A percentile compares a stretch with the other conserved stretches of the same genome.
phyloP scores from a whole-genome alignment of 2,888 invertebrate species.

The Cephus runcator region DNA sequence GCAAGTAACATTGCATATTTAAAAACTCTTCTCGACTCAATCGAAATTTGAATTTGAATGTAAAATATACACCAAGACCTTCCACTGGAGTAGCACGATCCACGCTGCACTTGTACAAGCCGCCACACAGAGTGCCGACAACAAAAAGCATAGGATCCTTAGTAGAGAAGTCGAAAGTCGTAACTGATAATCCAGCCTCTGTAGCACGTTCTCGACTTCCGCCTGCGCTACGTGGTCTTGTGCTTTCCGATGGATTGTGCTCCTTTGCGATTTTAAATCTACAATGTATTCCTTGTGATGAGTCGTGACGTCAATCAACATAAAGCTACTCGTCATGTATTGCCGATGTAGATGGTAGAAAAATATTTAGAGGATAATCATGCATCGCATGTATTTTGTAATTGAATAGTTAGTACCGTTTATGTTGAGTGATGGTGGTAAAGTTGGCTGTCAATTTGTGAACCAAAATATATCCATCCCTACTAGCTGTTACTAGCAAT shows the following conservation, averaged over 20 bases:
- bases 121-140: conserved; percentile 60
- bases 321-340: background rate
- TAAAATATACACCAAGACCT: conserved; percentile 2
- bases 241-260: conserved; percentile 58
- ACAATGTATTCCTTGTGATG: background rate
- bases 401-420: conserved; percentile 36
- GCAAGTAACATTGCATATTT: conserved; percentile 8
- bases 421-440: conserved; percentile 42
- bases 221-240: conserved; percentile 56
- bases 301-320: background rate
- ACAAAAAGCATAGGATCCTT: conserved; percentile 49
- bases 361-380: background rate
- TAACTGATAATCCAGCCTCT: conserved; percentile 57
- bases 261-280: conserved; percentile 59
- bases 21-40: background rate
- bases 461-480: conserved; percentile 56
- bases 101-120: conserved; percentile 57
- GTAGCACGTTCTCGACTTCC: conserved; percentile 55
- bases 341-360: background rate
- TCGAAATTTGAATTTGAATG: background rate
- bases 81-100: conserved; percentile 44
- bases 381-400: background rate
- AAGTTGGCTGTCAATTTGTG: conserved; percentile 54
- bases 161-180: conserved; percentile 56
- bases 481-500: conserved; percentile 51